Base-by-base conservation (phyloP, 2,113 vertebrate species). In the Acrocephalus kingi region DNA sequence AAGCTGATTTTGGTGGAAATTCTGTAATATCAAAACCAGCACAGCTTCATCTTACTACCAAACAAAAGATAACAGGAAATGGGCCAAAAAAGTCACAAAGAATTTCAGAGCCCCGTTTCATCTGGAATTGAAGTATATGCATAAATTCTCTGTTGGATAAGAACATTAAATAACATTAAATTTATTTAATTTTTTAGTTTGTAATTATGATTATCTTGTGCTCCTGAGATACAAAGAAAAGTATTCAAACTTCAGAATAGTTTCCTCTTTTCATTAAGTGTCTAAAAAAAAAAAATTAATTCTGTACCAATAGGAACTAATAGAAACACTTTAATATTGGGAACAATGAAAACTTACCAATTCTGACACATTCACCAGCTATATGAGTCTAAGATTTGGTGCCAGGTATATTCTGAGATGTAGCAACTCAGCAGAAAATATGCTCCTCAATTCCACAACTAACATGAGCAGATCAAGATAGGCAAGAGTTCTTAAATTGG, bases 51-150 rank as follows among this genome's bases (percentile, higher is more conserved):
- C 13, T 13, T 71, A 30, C 31, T 61, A 28, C 16, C 11, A 68
- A 63, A 72, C 1, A 28, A 14, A 63, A 51, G 17, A 13, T 39
- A 46, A 75, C 4, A 79, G 8, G 23, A 72, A 49, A 82, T 18
- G 5, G 11, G 46, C 11, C 15, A 16, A 21, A 80, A 74, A 89
- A 23, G 13, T 68, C 11, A 35, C 13, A 55, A 63, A 56, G 28
- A 83, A 45, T 37, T 41, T 5, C 51, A 71, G 28, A 62, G 10
- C 2, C 4, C 17, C 43, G 7, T 52, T 61, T 43, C 7, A 28
- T 2, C 9, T 68, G 35, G 15, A 86, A 61, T 0, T n/a, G 13
- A 71, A 63, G 5, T 15, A 49, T 4, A 2, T 45, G 13, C 9
- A 41, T 68, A 76, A 45, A 76, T 68, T 62, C 1, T 68, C 13